Percentiles rank a stretch among this genome's conserved stretches.
phyloP scores from a whole-genome alignment of 2,888 invertebrate species.

The Julus scanicus region DNA sequence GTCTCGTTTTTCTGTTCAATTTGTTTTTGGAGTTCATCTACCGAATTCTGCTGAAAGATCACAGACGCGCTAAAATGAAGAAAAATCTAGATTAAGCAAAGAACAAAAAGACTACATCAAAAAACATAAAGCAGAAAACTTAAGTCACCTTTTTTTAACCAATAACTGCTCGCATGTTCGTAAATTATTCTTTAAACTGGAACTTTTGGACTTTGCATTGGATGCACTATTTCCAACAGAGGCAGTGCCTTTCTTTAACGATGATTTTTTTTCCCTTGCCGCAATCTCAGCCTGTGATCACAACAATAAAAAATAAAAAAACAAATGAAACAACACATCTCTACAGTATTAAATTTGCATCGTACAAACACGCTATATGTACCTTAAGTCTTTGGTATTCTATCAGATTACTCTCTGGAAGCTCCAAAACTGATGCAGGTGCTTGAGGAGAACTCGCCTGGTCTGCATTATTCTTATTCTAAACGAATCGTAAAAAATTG shows the following conservation, averaged over 20 bases:
- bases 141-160: constrained; percentile 11
- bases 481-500: not conserved
- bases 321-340: not conserved
- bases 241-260: not conserved
- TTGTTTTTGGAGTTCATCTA: constrained; percentile 12
- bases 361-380: not conserved
- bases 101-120: not conserved
- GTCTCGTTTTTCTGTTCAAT: not conserved
- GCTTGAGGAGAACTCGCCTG: not conserved
- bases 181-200: not conserved
- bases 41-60: not conserved
- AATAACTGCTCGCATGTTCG: constrained; percentile 4
- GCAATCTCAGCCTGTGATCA: constrained; percentile 52
- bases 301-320: not conserved
- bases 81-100: too few relatives aligned
- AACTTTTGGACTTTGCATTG: not conserved
- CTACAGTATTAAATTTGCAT: not conserved
- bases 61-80: not conserved
- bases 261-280: constrained; percentile 48
- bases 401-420: constrained; percentile 47
- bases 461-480: not conserved
- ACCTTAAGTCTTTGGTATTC: constrained; percentile 55
- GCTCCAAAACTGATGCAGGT: constrained; percentile 44
- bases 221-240: not conserved
- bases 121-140: not conserved